Conservation (phyloP, 2,113 vertebrate genomes). For the Laticauda colubrina region DNA sequence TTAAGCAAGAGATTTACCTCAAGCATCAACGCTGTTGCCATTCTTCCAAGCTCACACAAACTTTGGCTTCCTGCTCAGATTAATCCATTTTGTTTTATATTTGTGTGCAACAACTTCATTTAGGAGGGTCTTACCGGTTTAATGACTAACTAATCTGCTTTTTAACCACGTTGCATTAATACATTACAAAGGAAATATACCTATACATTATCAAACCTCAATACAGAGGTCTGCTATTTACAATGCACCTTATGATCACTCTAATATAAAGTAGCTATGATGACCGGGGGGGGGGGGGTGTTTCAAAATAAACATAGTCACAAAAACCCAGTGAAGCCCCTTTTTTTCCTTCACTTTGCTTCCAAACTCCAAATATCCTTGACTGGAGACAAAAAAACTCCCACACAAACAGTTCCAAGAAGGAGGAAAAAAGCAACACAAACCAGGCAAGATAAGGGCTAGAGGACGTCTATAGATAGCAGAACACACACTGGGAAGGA, state of each 20-base stretch:
- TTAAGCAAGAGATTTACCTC: background rate
- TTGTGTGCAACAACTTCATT: constrained; percentile 16
- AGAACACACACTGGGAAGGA: no score
- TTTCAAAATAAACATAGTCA: no score
- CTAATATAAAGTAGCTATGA: background rate
- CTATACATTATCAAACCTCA: background rate
- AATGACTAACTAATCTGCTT: background rate
- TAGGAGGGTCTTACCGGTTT: background rate
- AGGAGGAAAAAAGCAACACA: no score
- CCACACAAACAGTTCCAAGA: no score
- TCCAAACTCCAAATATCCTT: no score
- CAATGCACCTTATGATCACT: background rate
- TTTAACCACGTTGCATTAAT: background rate
- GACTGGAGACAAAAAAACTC: no score
- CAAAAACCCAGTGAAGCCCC: no score
- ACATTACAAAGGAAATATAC: background rate
- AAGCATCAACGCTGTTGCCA: no score
- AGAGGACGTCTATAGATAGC: no score
- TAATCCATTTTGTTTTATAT: constrained; percentile 17
- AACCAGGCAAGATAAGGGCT: no score
- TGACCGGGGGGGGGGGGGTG: no score
- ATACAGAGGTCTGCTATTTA: background rate
- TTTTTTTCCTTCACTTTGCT: no score
- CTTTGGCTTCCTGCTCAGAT: background rate
- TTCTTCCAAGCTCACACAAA: background rate